Percentiles rank a stretch among this genome's conserved stretches.
These are phyloP conservation scores for Punctoribates punctum DNA, from an alignment of 2,888 invertebrate genomes.

Conservation along the genomic window DNA sequence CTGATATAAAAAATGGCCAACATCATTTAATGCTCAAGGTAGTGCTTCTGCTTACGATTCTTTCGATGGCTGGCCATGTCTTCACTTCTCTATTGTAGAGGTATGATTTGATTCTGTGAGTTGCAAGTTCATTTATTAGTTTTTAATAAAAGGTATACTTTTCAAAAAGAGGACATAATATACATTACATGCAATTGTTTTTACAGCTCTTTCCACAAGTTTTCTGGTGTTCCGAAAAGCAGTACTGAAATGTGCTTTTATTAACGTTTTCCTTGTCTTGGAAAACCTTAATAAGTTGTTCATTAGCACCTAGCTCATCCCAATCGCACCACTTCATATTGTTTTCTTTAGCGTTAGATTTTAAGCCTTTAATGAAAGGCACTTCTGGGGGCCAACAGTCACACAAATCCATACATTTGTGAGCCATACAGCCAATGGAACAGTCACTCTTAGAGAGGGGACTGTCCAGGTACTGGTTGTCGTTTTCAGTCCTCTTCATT, in stretches of 20 bases:
- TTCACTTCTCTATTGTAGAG: no score
- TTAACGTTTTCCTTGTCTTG: not conserved
- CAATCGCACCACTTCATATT: conserved; percentile 37
- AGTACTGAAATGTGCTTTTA: no score
- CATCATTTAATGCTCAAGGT: no score
- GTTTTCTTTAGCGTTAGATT: not conserved
- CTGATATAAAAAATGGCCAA: not conserved
- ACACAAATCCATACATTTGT: conserved; percentile 36
- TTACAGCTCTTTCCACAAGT: no score
- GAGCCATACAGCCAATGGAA: conserved; percentile 32
- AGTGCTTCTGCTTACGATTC: no score
- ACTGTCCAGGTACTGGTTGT: conserved; percentile 9
- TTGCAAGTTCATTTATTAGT: no score
- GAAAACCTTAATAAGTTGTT: not conserved
- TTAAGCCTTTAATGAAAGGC: conserved; percentile 23
- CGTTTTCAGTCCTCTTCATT: not conserved
- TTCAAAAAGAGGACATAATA: no score
- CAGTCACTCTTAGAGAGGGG: conserved; percentile 32
- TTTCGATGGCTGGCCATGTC: no score
- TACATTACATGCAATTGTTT: no score
- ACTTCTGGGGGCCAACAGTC: conserved; percentile 43
- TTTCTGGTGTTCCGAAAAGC: no score
- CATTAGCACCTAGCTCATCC: not conserved
- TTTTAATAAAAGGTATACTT: no score
- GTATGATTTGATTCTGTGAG: no score